Conservation (phyloP, 2,113 vertebrate genomes). For the Synchiropus splendidus region DNA sequence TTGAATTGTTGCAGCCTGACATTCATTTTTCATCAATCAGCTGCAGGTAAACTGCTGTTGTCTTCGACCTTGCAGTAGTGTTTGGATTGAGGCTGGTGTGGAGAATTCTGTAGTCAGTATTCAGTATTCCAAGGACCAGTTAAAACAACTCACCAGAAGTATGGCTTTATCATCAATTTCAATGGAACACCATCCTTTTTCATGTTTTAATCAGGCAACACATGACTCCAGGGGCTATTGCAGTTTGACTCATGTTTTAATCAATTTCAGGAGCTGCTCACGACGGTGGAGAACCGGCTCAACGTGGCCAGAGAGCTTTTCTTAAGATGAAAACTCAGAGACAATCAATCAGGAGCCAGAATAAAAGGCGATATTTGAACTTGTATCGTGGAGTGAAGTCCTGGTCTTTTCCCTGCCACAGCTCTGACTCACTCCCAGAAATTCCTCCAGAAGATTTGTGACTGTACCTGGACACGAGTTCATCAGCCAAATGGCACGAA, state of each 20-base stretch:
- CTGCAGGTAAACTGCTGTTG: too few species aligned
- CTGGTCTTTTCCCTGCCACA: constrained; percentile 16
- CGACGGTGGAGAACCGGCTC: too few species aligned
- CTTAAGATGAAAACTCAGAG: neutral
- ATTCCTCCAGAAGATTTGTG: constrained; percentile 26
- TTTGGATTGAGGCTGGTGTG: too few species aligned
- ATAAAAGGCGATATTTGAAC: too few species aligned
- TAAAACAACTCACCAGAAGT: constrained; percentile 1
- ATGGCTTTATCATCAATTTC: constrained; percentile 12
- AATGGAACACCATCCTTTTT: constrained; percentile 13
- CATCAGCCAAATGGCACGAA: constrained; percentile 28
- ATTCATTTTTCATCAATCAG: too few species aligned
- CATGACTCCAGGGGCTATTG: neutral
- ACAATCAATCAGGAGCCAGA: neutral
- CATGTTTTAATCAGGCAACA: constrained; percentile 4
- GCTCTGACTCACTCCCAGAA: constrained; percentile 26
- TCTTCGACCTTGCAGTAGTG: too few species aligned
- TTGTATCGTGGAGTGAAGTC: neutral
- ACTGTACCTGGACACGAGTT: constrained; percentile 9
- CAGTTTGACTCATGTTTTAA: neutral
- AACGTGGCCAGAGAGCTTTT: neutral
- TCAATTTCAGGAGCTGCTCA: too few species aligned
- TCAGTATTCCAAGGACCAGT: too few species aligned
- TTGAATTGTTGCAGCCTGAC: too few species aligned
- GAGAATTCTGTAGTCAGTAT: too few species aligned